Evolutionary conservation across 2,888 invertebrate genomes (phyloP).

Genomic region (Mayetiola destructor): DNA sequence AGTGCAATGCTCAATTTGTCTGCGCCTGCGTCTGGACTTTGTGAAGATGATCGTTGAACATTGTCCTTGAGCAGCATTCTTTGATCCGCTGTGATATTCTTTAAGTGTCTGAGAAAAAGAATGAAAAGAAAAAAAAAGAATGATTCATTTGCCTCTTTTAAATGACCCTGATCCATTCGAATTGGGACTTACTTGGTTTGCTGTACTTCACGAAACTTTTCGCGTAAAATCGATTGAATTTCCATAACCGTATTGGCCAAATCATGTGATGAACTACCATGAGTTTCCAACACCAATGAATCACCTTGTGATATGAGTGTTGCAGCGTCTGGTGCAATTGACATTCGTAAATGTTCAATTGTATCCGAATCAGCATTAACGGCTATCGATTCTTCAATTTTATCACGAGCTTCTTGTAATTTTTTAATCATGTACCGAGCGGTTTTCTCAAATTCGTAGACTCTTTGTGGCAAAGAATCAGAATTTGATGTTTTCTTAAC

Average conservation of each 20-base stretch:
- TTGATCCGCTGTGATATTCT: neutral
- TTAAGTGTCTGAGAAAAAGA: constrained; percentile 14
- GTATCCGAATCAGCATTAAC: neutral
- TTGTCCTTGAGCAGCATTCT: neutral
- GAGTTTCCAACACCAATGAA: constrained; percentile 54
- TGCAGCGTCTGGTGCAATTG: constrained; percentile 59
- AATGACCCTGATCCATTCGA: too few species aligned
- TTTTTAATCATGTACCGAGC: constrained; percentile 33
- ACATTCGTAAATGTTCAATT: constrained; percentile 30
- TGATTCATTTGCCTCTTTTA: neutral
- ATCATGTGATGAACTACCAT: constrained; percentile 34
- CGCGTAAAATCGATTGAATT: constrained; percentile 31
- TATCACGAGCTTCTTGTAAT: constrained; percentile 29
- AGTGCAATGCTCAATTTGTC: neutral
- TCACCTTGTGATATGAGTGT: constrained; percentile 64
- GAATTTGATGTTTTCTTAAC: constrained; percentile 18
- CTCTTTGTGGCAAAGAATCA: constrained; percentile 29
- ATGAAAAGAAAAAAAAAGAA: neutral
- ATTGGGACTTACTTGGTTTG: constrained; percentile 27
- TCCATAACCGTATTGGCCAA: constrained; percentile 32
- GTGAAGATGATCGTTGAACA: neutral
- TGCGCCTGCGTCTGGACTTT: neutral
- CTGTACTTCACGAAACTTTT: constrained; percentile 34
- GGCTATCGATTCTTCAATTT: constrained; percentile 25
- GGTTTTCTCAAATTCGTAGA: constrained; percentile 31